phyloP scores from a whole-genome alignment of 2,888 invertebrate species.

The Dryococelus australis region DNA sequence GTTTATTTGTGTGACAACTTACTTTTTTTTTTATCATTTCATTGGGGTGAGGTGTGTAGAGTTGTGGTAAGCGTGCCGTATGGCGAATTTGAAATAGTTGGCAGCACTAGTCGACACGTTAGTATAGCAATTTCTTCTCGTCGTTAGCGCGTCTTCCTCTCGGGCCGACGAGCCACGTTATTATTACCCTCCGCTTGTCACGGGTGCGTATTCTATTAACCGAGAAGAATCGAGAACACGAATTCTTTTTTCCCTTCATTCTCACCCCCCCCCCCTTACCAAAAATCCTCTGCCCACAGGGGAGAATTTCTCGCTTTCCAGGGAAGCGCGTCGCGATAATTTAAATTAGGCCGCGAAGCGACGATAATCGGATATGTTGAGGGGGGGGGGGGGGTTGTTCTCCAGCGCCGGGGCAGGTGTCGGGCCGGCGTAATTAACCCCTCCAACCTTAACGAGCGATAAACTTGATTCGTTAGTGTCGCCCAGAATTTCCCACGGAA shows the following conservation, averaged over 20 bases:
- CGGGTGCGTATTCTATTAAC: neutral
- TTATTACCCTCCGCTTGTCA: neutral
- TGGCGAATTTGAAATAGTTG: too few relatives aligned
- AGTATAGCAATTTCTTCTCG: too few relatives aligned
- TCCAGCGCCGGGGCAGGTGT: neutral
- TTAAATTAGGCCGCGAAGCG: neutral
- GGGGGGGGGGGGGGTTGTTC: too few relatives aligned
- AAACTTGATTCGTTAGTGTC: conserved; percentile 9
- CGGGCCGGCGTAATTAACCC: neutral
- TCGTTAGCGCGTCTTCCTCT: too few relatives aligned
- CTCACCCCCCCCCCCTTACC: neutral
- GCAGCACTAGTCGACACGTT: too few relatives aligned
- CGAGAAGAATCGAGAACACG: neutral
- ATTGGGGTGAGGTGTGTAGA: too few relatives aligned
- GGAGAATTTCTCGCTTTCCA: neutral
- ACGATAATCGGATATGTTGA: neutral
- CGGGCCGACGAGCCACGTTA: too few relatives aligned
- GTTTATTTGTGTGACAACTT: too few relatives aligned
- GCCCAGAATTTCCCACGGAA: neutral
- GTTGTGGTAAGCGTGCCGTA: too few relatives aligned
- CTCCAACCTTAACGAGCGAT: neutral
- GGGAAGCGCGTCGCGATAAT: neutral
- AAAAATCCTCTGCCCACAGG: neutral
- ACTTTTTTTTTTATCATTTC: too few relatives aligned
- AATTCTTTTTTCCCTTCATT: too few relatives aligned